A percentile compares a stretch with the other conserved stretches of the same genome.
Evolutionary conservation across 1,140 invertebrate genomes (phyloP).

Genomic region (Temnothorax nylanderi): DNA sequence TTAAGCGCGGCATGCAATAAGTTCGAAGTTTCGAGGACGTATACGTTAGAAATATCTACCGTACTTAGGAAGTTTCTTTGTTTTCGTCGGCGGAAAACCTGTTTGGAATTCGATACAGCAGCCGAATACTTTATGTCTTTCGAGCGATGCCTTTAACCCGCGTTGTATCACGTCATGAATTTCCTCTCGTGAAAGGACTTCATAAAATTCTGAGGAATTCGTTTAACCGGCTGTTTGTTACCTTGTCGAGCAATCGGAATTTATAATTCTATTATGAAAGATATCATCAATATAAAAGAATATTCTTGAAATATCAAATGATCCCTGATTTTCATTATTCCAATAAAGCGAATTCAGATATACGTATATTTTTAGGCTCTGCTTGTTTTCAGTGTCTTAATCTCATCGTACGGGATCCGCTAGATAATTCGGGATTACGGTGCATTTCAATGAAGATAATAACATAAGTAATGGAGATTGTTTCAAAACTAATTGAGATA

Average conservation of each 20-base stretch:
- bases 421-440: conserved; percentile 29
- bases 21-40: conserved; percentile 47
- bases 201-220: conserved; percentile 50
- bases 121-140: conserved; percentile 50
- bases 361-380: not conserved
- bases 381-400: conserved; percentile 13
- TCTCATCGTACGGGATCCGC: conserved; percentile 12
- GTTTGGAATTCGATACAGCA: conserved; percentile 59
- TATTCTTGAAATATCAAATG: conserved; percentile 22
- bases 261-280: conserved; percentile 33
- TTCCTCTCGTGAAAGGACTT: conserved; percentile 45
- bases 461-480: conserved; percentile 55
- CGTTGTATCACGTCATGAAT: conserved; percentile 57
- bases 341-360: conserved; percentile 22
- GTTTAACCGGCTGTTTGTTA: conserved; percentile 20
- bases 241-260: not conserved
- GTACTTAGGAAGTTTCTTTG: conserved; percentile 61
- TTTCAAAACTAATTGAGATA: conserved; percentile 56
- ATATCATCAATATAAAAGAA: conserved; percentile 11
- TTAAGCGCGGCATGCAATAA: conserved; percentile 52
- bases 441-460: conserved; percentile 47
- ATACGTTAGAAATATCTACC: conserved; percentile 46
- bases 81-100: conserved; percentile 58
- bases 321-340: conserved; percentile 34
- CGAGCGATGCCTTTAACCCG: conserved; percentile 55